Evolutionary conservation across 2,113 vertebrate genomes (phyloP), one percentile per base, ranked within the genome.

Genomic region (Prochilodus magdalenae): DNA sequence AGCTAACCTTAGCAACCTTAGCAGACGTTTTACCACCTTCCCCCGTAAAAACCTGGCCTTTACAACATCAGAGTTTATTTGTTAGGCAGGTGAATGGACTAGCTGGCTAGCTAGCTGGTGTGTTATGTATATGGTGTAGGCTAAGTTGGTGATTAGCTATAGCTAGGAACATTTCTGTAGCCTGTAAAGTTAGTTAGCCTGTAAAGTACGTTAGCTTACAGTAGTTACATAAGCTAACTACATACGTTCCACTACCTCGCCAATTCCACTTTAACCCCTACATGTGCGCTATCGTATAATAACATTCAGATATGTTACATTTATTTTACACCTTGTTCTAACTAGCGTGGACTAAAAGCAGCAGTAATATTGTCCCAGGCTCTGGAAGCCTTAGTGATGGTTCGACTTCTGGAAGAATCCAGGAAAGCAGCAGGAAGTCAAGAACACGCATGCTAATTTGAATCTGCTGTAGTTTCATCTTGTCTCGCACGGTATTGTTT

Each of bases 321-420:
- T 12, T 15, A 30, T 33, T 66, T 53, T 63, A 63, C 24, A 63
- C 60, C 24, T 63, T 27, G 24, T 18, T 11, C 33, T 75, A 49
- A 51, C 69, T 72, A 72, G 51, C 44, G 14, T 24, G n/a, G 47
- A 53, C 47, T 53, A 49, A 29, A 53, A 73, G 71, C 71, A 73
- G 71, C 71, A 73, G 24, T 53, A 44, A 44, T 7, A 10, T 44
- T 36, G 7, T 11, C 5, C 11, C 40, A 44, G 40, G 40, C 5
- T 10, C 6, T 6, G 3, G 33, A 36, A 36, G 6, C 40, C 40
- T 4, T 10, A 44, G 40, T 44, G 40, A 11, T 44, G 4, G 11
- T 11, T 5, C 1, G 40, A 5, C 40, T 10, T 44, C 40, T 44
- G 40, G 40, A 44, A 11, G 40, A 44, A 11, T 44, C 40, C 40